These are phyloP conservation scores for Suncus etruscus DNA, from an alignment of 2,113 vertebrate genomes.

Conservation along the genomic window DNA sequence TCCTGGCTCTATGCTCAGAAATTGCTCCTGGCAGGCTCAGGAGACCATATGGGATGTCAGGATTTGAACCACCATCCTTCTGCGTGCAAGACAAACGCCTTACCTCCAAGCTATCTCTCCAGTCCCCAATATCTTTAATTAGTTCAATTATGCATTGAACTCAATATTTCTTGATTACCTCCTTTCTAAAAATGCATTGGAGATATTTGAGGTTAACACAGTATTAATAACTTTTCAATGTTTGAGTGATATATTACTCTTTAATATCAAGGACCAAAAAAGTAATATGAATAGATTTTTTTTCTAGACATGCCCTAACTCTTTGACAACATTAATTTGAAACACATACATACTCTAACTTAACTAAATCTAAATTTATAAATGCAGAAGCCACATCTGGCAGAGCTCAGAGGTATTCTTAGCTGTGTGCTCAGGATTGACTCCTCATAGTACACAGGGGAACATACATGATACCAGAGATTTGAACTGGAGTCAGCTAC, in stretches of 20 bases:
- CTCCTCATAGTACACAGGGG: no score
- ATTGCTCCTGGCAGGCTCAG: no score
- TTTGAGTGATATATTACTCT: not conserved
- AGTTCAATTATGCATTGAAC: not conserved
- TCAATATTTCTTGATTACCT: constrained; percentile 9
- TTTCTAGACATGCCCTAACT: not conserved
- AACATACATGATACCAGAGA: no score
- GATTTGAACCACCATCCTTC: no score
- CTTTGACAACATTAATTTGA: not conserved
- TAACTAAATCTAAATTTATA: not conserved
- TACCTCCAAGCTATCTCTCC: no score
- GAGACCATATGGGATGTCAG: no score
- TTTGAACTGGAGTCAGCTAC: no score
- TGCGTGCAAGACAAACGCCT: no score
- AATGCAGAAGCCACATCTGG: no score
- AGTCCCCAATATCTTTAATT: not conserved
- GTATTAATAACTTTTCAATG: not conserved
- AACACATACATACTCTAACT: not conserved
- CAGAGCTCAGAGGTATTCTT: no score
- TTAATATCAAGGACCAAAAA: not conserved
- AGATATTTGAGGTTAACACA: not conserved
- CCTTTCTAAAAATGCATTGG: not conserved
- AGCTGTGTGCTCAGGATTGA: no score
- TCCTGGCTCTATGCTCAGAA: no score
- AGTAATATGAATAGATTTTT: not conserved